Conservation (phyloP, 2,888 invertebrate species). For the Coenonympha arcania region DNA sequence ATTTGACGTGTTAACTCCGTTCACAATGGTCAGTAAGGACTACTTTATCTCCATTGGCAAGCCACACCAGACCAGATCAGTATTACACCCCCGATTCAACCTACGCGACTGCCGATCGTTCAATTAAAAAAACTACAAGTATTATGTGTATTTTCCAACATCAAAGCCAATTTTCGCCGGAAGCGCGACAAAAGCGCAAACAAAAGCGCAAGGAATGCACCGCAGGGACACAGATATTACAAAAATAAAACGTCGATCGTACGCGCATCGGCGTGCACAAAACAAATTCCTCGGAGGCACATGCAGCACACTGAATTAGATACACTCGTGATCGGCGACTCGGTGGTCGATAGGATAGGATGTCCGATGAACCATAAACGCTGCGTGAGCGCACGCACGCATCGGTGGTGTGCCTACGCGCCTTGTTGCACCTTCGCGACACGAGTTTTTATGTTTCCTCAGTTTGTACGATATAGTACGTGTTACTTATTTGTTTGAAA, state of each 20-base stretch:
- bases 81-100: slow-evolving; percentile 24
- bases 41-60: neutral
- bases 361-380: slow-evolving; percentile 51
- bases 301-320: slow-evolving; percentile 67
- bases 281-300: slow-evolving; percentile 67
- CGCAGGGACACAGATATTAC: slow-evolving; percentile 55
- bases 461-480: too few species aligned
- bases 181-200: slow-evolving; percentile 46
- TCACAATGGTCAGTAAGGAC: too few species aligned
- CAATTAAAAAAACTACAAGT: slow-evolving; percentile 24
- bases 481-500: too few species aligned
- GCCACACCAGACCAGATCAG: neutral
- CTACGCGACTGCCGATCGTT: slow-evolving; percentile 23
- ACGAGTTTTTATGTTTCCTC: neutral
- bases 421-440: slow-evolving; percentile 19
- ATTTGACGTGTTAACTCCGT: neutral
- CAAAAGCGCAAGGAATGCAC: slow-evolving; percentile 53
- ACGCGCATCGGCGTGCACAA: slow-evolving; percentile 57
- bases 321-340: slow-evolving; percentile 62
- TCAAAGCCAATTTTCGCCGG: slow-evolving; percentile 46
- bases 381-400: slow-evolving; percentile 32
- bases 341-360: slow-evolving; percentile 36
- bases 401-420: too few species aligned
- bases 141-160: too few species aligned
- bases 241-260: slow-evolving; percentile 66